These are phyloP conservation scores for Drosophila seguyi DNA, from an alignment of 1,140 invertebrate genomes.

Conservation along the genomic window DNA sequence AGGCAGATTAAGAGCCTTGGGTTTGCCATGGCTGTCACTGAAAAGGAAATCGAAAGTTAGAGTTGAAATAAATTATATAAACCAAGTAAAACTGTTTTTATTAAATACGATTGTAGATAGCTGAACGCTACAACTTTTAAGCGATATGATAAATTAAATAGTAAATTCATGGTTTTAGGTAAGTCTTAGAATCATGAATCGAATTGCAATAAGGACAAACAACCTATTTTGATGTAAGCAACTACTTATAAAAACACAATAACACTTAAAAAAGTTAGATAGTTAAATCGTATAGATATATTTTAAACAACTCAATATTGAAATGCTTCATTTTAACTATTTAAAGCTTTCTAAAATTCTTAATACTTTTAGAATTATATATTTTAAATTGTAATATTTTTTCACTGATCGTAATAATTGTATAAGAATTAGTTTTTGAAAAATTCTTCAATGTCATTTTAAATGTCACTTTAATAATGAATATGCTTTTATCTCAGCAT, in stretches of 20 bases:
- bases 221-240: too few species aligned
- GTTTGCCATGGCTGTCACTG: constrained; percentile 25
- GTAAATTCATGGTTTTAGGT: too few species aligned
- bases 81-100: not conserved
- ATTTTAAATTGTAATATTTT: not conserved
- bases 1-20: constrained; percentile 37
- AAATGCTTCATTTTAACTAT: not conserved
- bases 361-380: not conserved
- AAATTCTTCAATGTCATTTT: not conserved
- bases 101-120: not conserved
- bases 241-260: not conserved
- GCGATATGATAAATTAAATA: too few species aligned
- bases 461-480: not conserved
- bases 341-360: too few species aligned
- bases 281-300: not conserved
- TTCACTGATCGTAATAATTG: not conserved
- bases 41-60: not conserved
- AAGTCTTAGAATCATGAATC: too few species aligned
- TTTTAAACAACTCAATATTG: not conserved
- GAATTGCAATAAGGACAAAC: too few species aligned
- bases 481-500: not conserved
- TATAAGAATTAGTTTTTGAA: not conserved
- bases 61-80: not conserved
- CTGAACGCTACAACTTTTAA: too few species aligned
- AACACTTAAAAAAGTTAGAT: not conserved